Evolutionary conservation across 92 coral and sea anemone species (phyloP), one percentile per base, ranked within the genome.

Genomic region (Ricordea florida): DNA sequence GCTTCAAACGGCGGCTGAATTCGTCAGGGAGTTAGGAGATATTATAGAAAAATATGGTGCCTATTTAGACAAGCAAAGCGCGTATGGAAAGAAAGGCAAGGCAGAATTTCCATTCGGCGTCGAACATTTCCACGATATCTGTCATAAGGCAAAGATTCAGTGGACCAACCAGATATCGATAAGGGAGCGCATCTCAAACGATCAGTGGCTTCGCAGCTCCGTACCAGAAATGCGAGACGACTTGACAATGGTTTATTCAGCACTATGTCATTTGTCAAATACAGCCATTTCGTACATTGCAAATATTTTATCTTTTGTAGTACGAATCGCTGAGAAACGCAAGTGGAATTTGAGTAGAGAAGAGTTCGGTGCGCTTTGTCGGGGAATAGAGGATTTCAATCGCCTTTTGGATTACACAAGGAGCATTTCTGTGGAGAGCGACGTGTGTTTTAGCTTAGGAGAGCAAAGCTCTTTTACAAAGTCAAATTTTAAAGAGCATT

Each of bases 61-160:
- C 20, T 73, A 50, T 58, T 42, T 72, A 13, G 66, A 74, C 40
- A 60, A 65, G 25, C 33, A 76, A 13, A 45, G 46, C 17, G 22
- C 30, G 7, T 11, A 75, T 51, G 85, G 74, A n/a, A 31, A 68
- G 36, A 48, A 56, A 26, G 47, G 79, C 31, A 71, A 76, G 38
- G 61, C 60, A 33, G 92, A 66, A 14, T 90, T 90, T 41, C 72
- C 83, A 17, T 74, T 90, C 76, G 79, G 83, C 41, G 89, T 73
- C 4, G 84, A 83, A 10, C 82, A 81, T 22, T 90, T 87, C 59
- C 94, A 89, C 51, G 89, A 91, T 45, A 68, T 94, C 15, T 94
- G 98, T 74, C 80, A 92, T 34, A 85, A 76, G 18, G 98, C 98
- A 16, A 92, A 87, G 74, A 42, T 81, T 31, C 98, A 91, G 29